Evolutionary conservation across 2,888 invertebrate genomes (phyloP).

Genomic region (Teinopalpus imperialis): DNA sequence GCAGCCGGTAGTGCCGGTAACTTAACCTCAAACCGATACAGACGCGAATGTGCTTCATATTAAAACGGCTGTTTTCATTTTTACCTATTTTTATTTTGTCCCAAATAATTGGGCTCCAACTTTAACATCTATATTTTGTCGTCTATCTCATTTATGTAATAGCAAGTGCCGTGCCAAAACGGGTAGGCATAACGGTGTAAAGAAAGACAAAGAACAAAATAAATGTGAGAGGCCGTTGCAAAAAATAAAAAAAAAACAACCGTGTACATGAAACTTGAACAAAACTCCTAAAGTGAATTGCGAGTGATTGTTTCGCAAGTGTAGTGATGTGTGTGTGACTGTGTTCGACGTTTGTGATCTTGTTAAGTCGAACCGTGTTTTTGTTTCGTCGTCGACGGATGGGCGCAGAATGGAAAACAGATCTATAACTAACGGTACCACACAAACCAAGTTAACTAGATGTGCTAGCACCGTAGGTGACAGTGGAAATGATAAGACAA

Average conservation of each 20-base stretch:
- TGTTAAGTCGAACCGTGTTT: constrained; percentile 16
- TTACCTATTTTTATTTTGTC: no score
- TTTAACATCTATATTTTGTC: constrained; percentile 17
- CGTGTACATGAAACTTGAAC: constrained; percentile 31
- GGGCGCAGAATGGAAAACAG: constrained; percentile 60
- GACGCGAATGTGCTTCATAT: constrained; percentile 75
- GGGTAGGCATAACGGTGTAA: constrained; percentile 33
- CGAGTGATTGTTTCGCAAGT: constrained; percentile 22
- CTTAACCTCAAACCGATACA: constrained; percentile 80
- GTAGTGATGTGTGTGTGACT: constrained; percentile 44
- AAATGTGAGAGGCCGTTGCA: constrained; percentile 37
- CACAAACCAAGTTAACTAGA: constrained; percentile 61
- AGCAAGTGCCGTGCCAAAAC: neutral
- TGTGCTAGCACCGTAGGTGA: constrained; percentile 73
- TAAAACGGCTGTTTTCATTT: constrained; percentile 60
- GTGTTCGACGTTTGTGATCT: constrained; percentile 37
- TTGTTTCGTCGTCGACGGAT: constrained; percentile 34
- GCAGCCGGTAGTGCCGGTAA: constrained; percentile 75
- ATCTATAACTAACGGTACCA: constrained; percentile 51
- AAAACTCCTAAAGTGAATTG: constrained; percentile 18
- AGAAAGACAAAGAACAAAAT: constrained; percentile 33
- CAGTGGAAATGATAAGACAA: constrained; percentile 63
- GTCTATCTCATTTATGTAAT: constrained; percentile 1
- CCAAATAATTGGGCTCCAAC: constrained; percentile 26
- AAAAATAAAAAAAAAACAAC: constrained; percentile 1